Conservation (phyloP, 2,113 vertebrate genomes). For the Mugil cephalus region DNA sequence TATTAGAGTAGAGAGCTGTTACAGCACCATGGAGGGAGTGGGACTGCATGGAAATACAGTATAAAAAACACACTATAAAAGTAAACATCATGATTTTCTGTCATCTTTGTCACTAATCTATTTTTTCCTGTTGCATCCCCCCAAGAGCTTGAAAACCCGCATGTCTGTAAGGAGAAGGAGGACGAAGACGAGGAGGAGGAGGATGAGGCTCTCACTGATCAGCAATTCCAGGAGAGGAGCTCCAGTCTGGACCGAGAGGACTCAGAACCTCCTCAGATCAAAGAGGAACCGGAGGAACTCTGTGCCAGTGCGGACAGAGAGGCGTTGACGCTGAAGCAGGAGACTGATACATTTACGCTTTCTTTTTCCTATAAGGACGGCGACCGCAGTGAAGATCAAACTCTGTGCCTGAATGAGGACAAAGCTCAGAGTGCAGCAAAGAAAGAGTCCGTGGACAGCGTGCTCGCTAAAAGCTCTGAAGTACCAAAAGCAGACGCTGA, state of each 20-base stretch:
- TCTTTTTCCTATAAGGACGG: constrained; percentile 7
- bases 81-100: neutral
- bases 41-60: too few species aligned
- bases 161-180: neutral
- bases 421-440: neutral
- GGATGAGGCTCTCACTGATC: neutral
- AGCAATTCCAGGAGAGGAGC: constrained; percentile 18
- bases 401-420: neutral
- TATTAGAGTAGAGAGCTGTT: too few species aligned
- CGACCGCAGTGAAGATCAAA: neutral
- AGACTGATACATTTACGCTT: constrained; percentile 1
- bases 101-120: neutral
- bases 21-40: too few species aligned
- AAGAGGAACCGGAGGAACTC: constrained; percentile 16
- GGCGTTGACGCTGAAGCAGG: neutral
- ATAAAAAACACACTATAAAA: too few species aligned
- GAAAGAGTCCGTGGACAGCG: neutral
- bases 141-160: constrained; percentile 25
- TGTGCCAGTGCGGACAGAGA: constrained; percentile 19
- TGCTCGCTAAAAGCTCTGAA: neutral
- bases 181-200: neutral
- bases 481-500: constrained; percentile 7
- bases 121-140: constrained; percentile 1
- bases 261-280: constrained; percentile 3
- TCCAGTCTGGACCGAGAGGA: constrained; percentile 9